Conservation (phyloP, 2,888 invertebrate species). For the Geophilus truncorum region DNA sequence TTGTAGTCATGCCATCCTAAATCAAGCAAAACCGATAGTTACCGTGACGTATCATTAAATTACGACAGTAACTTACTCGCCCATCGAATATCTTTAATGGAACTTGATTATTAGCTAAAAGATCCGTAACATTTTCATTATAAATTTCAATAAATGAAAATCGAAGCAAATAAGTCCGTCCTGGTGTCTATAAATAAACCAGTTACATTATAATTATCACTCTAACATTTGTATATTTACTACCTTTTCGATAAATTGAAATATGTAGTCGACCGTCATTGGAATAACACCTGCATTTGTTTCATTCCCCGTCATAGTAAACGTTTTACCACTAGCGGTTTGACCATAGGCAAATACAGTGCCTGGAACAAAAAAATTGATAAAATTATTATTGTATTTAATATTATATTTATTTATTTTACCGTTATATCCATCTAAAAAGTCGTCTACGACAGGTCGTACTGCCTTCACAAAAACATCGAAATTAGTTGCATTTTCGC, state of each 20-base stretch:
- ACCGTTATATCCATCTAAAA: constrained; percentile 4
- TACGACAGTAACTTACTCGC: constrained; percentile 35
- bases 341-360: constrained; percentile 90
- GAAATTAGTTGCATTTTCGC: background rate
- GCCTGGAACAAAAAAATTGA: no score
- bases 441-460: background rate
- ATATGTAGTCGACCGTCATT: constrained; percentile 54
- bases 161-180: constrained; percentile 71
- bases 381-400: no score
- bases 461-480: background rate
- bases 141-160: constrained; percentile 84
- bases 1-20: constrained; percentile 54
- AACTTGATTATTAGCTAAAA: constrained; percentile 47
- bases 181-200: constrained; percentile 48
- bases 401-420: background rate
- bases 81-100: constrained; percentile 55
- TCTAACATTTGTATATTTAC: background rate
- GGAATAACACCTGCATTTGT: constrained; percentile 57
- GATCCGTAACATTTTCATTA: constrained; percentile 74
- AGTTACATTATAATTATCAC: background rate
- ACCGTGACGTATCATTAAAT: no score
- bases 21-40: constrained; percentile 50
- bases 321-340: constrained; percentile 80
- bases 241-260: constrained; percentile 58
- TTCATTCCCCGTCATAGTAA: constrained; percentile 71